These are phyloP conservation scores for Pygocentrus nattereri DNA, from an alignment of 2,797 vertebrate species.

Conservation along the genomic window DNA sequence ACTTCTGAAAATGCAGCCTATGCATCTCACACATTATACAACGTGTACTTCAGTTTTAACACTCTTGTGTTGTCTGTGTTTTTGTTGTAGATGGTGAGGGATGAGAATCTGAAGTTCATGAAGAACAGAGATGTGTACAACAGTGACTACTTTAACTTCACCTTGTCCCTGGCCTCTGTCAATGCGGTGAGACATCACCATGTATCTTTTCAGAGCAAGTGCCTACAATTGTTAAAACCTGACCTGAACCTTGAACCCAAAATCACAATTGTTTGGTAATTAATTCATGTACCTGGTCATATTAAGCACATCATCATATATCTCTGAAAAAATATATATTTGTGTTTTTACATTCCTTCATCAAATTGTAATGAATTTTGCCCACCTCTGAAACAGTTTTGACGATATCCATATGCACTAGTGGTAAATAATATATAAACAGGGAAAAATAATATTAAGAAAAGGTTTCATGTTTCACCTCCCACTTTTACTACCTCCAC, in stretches of 20 bases:
- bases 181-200: conserved; percentile 86
- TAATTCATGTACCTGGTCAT: not conserved
- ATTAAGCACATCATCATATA: not conserved
- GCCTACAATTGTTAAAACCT: not conserved
- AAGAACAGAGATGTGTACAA: conserved; percentile 98
- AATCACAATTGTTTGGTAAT: not conserved
- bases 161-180: conserved; percentile 92
- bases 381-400: too few species aligned
- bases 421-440: too few species aligned
- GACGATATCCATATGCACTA: too few species aligned
- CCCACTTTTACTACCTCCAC: too few species aligned
- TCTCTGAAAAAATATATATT: too few species aligned
- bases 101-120: conserved; percentile 99
- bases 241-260: not conserved
- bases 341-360: too few species aligned
- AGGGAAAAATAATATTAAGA: too few species aligned
- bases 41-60: conserved; percentile 2
- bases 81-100: conserved; percentile 90
- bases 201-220: not conserved
- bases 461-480: too few species aligned
- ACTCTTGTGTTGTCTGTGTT: not conserved
- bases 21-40: not conserved
- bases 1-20: not conserved
- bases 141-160: conserved; percentile 98
- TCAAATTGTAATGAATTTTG: too few species aligned